Percentiles rank a stretch among this genome's conserved stretches.
Evolutionary conservation across 2,888 invertebrate species (phyloP).

Genomic region (Mellilla xanthometata): DNA sequence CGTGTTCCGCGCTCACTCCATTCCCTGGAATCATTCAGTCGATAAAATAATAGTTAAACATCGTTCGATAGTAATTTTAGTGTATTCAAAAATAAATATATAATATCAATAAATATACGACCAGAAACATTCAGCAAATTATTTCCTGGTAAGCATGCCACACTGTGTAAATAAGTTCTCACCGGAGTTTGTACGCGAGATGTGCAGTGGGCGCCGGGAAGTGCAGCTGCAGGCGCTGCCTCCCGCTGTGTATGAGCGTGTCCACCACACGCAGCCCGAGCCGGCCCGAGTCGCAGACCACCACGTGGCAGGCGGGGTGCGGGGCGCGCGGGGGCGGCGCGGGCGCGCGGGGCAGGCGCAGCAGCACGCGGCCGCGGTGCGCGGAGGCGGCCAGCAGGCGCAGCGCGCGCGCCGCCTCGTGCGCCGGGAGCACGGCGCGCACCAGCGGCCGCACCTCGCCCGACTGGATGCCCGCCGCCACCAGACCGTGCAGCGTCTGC

Average conservation of each 20-base stretch:
- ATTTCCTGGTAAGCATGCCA: not conserved
- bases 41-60: no score
- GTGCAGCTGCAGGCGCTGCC: no score
- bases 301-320: conserved; percentile 33
- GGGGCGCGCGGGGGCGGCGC: conserved; percentile 6
- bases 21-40: no score
- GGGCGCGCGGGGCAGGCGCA: conserved; percentile 31
- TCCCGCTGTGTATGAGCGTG: no score
- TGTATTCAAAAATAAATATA: no score
- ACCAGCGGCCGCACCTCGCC: conserved; percentile 57
- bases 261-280: conserved; percentile 42
- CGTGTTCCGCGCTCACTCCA: no score
- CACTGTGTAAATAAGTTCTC: not conserved
- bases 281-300: conserved; percentile 41
- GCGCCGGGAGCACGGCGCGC: conserved; percentile 41
- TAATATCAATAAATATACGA: no score
- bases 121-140: no score
- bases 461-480: conserved; percentile 50
- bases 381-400: conserved; percentile 44
- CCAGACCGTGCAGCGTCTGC: conserved; percentile 28
- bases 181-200: no score
- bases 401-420: conserved; percentile 47
- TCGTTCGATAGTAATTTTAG: no score
- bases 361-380: conserved; percentile 52
- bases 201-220: no score